A percentile compares a stretch with the other conserved stretches of the same genome.
Evolutionary conservation across 1,140 invertebrate genomes (phyloP).

Genomic region (Heliconius melpomene): DNA sequence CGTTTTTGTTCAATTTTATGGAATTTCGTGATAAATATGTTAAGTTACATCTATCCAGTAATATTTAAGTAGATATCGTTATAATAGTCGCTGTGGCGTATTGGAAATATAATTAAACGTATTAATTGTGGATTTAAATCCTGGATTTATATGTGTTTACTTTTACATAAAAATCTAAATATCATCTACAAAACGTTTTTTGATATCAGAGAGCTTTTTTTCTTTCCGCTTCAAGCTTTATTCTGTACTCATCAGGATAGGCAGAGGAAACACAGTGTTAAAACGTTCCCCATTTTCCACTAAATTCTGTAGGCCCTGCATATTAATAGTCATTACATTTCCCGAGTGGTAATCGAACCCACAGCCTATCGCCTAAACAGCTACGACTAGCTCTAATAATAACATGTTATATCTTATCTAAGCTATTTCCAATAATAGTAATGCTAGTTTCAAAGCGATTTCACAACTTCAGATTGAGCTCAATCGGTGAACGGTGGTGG

Average conservation of each 20-base stretch:
- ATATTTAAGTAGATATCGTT: too few species aligned
- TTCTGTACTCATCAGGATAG: too few species aligned
- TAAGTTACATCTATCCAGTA: too few species aligned
- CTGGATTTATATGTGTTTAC: too few species aligned
- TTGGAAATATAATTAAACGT: too few species aligned
- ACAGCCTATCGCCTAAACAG: background rate
- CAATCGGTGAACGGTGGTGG: constrained; percentile 29
- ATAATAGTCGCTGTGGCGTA: too few species aligned
- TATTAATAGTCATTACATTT: background rate
- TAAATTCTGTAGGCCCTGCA: background rate
- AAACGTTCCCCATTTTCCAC: background rate
- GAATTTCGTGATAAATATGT: too few species aligned
- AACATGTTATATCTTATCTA: constrained; percentile 11
- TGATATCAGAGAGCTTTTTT: background rate
- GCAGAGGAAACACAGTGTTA: background rate
- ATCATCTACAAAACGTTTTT: too few species aligned
- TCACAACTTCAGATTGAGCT: constrained; percentile 35
- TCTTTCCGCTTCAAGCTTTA: background rate
- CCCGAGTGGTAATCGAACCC: background rate
- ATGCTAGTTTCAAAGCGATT: constrained; percentile 34
- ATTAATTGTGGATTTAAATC: too few species aligned
- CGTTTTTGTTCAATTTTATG: too few species aligned
- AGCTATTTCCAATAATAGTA: constrained; percentile 21
- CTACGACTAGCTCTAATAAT: background rate
- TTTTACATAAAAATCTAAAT: too few species aligned